A percentile compares a stretch with the other conserved stretches of the same genome.
These are phyloP conservation scores for Paramormyrops hopkinsi DNA, from an alignment of 2,797 vertebrate genomes.

Conservation along the genomic window DNA sequence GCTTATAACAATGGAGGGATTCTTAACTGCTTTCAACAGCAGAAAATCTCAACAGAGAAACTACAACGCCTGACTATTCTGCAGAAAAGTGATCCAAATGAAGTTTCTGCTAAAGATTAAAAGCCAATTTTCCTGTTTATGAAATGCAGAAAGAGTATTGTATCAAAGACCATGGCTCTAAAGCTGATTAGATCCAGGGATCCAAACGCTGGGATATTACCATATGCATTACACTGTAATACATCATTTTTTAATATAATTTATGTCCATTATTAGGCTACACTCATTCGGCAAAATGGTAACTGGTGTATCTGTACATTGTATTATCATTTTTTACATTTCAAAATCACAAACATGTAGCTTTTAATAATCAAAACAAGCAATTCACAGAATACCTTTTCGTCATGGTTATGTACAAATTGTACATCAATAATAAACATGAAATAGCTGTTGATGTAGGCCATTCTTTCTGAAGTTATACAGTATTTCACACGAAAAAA, in stretches of 20 bases:
- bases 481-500: background rate
- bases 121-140: background rate
- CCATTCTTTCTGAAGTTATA: background rate
- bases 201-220: background rate
- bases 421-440: background rate
- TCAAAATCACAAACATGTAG: background rate
- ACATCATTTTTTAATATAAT: background rate
- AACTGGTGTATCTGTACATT: background rate
- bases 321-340: background rate
- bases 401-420: background rate
- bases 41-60: background rate
- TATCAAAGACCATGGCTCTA: background rate
- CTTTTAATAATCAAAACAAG: background rate
- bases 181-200: background rate
- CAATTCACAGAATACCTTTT: background rate
- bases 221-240: background rate
- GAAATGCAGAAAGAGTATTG: background rate
- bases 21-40: background rate
- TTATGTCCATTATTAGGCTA: background rate
- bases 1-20: background rate
- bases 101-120: background rate
- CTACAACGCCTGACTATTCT: background rate
- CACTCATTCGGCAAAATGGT: background rate
- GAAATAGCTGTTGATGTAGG: background rate
- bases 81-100: background rate